Evolutionary conservation across 2,888 invertebrate genomes (phyloP).

Genomic region (Aromia moschata): DNA sequence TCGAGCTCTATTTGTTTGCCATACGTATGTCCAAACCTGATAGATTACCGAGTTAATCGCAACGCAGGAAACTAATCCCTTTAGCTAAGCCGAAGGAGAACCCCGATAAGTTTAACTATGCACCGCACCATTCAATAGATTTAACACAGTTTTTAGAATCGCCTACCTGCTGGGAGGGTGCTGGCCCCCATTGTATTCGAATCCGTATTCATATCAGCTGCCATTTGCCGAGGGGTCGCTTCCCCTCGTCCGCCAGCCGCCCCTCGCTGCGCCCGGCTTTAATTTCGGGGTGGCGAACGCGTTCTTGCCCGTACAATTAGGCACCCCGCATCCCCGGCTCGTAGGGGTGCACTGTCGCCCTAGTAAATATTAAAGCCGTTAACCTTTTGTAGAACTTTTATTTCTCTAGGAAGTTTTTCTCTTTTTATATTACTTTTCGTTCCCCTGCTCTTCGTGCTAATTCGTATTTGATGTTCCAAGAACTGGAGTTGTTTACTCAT

Average conservation of each 20-base stretch:
- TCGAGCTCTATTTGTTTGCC: too few relatives aligned
- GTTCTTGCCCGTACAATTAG: slow-evolving; percentile 53
- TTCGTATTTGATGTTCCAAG: slow-evolving; percentile 8
- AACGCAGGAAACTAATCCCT: slow-evolving; percentile 5
- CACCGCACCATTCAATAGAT: slow-evolving; percentile 22
- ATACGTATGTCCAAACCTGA: background rate
- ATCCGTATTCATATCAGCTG: slow-evolving; percentile 23
- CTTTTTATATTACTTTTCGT: background rate
- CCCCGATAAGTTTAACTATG: slow-evolving; percentile 22
- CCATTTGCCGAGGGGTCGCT: slow-evolving; percentile 35
- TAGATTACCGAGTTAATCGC: background rate
- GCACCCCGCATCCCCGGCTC: slow-evolving; percentile 46
- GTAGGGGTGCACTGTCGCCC: slow-evolving; percentile 33
- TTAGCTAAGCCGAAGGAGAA: slow-evolving; percentile 3
- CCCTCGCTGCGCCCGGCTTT: slow-evolving; percentile 53
- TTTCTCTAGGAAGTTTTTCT: background rate
- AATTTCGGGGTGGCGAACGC: slow-evolving; percentile 54
- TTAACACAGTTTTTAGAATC: slow-evolving; percentile 20
- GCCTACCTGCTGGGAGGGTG: slow-evolving; percentile 22
- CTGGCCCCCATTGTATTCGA: slow-evolving; percentile 3
- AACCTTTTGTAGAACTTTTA: slow-evolving; percentile 18
- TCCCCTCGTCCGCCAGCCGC: slow-evolving; percentile 48
- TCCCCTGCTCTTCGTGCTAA: background rate
- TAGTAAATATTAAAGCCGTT: slow-evolving; percentile 17
- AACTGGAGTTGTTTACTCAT: slow-evolving; percentile 13